These are phyloP conservation scores for Gallinago solitaria DNA, from an alignment of 2,797 vertebrate genomes.

Conservation along the genomic window DNA sequence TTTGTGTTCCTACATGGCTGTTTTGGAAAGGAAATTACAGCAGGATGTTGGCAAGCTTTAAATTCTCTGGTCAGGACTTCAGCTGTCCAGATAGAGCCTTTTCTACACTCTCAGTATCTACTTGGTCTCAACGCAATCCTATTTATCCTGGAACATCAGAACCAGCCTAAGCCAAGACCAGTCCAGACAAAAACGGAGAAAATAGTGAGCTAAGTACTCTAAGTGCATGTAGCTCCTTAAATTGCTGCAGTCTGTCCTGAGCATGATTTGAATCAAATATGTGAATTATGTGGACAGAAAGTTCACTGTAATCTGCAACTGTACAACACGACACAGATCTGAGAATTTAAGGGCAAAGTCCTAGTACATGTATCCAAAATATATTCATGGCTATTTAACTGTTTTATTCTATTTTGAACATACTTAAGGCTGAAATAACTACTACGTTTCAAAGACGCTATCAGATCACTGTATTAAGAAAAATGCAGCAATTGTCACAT, in stretches of 20 bases:
- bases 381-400: not conserved
- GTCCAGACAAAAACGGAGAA: not conserved
- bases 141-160: slow-evolving; percentile 8
- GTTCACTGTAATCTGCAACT: not conserved
- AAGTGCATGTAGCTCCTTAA: not conserved
- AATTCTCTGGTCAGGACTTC: not conserved
- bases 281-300: not conserved
- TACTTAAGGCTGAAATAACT: not conserved
- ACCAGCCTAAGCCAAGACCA: not conserved
- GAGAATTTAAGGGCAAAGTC: not conserved
- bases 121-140: not conserved
- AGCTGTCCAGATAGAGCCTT: not conserved
- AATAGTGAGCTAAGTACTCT: not conserved
- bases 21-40: slow-evolving; percentile 16
- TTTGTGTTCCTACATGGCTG: not conserved
- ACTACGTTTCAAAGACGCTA: not conserved
- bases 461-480: not conserved
- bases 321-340: not conserved
- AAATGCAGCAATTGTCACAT: not conserved
- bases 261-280: not conserved
- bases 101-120: not conserved
- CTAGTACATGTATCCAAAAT: not conserved
- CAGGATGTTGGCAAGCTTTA: slow-evolving; percentile 3
- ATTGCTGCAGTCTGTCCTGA: not conserved
- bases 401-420: not conserved